Conservation (phyloP, 2,888 invertebrate genomes). For the Nemotelus pantherinus region DNA sequence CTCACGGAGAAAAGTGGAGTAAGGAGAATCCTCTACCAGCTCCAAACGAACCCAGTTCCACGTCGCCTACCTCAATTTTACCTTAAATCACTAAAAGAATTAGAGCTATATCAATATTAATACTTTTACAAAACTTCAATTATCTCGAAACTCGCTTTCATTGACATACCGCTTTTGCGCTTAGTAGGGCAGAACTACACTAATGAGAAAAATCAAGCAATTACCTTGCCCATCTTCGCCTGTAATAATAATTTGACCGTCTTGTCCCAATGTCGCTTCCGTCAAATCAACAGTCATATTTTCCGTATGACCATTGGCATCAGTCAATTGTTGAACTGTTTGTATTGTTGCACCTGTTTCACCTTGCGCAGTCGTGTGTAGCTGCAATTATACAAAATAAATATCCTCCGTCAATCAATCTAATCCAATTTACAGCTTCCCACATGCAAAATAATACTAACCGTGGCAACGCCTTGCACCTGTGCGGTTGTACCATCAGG, state of each 20-base stretch:
- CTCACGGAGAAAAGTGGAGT: too few relatives aligned
- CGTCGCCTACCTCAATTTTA: too few relatives aligned
- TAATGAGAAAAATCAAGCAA: too few relatives aligned
- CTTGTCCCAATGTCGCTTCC: conserved; percentile 90
- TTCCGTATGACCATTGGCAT: conserved; percentile 77
- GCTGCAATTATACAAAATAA: conserved; percentile 62
- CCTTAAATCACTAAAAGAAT: too few relatives aligned
- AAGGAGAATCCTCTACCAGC: too few relatives aligned
- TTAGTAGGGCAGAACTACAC: too few relatives aligned
- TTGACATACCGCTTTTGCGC: too few relatives aligned
- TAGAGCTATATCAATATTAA: too few relatives aligned
- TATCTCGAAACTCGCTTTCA: too few relatives aligned
- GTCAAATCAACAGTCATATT: conserved; percentile 89
- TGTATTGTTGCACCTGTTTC: conserved; percentile 70
- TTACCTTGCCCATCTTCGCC: conserved; percentile 93
- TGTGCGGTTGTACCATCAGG: conserved; percentile 96
- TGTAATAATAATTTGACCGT: conserved; percentile 94
- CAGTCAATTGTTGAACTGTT: conserved; percentile 75
- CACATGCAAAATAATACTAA: conserved; percentile 52
- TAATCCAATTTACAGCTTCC: neutral
- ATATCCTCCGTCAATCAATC: neutral
- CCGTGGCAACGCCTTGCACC: conserved; percentile 75
- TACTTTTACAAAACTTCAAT: too few relatives aligned
- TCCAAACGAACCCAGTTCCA: too few relatives aligned
- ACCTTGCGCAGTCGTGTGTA: conserved; percentile 71